These are phyloP conservation scores for Strix occidentalis DNA, from an alignment of 2,797 vertebrate species.

Conservation along the genomic window DNA sequence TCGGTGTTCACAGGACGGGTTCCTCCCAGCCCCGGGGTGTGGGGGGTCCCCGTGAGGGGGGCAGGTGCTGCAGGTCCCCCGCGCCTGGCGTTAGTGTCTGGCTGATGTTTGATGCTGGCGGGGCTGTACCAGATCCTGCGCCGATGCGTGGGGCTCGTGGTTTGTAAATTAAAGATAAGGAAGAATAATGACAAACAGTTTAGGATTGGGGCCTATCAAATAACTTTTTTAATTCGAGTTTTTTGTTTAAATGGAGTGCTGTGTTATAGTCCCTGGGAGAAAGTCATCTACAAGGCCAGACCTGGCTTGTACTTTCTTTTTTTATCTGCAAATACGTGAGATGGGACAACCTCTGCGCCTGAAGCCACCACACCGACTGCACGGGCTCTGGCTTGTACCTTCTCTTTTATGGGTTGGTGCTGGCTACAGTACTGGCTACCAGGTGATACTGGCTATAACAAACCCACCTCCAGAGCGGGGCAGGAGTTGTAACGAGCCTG, in stretches of 20 bases:
- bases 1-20: fast-evolving
- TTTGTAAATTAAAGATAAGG: background rate
- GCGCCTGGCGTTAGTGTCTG: fast-evolving
- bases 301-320: background rate
- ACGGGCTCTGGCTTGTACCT: background rate
- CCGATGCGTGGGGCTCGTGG: fast-evolving
- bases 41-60: background rate
- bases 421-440: too few relatives aligned
- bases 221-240: background rate
- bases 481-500: background rate
- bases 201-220: background rate
- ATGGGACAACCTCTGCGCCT: background rate
- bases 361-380: background rate
- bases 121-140: fast-evolving
- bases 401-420: background rate
- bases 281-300: background rate
- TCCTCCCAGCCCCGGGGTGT: background rate
- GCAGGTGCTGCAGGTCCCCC: background rate
- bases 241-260: background rate
- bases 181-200: fast-evolving
- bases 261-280: background rate
- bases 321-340: background rate
- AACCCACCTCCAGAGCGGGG: background rate
- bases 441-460: background rate
- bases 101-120: fast-evolving